A percentile compares a stretch with the other conserved stretches of the same genome.
phyloP scores from a whole-genome alignment of 2,888 invertebrate species.

The Oxycera nigricornis region DNA sequence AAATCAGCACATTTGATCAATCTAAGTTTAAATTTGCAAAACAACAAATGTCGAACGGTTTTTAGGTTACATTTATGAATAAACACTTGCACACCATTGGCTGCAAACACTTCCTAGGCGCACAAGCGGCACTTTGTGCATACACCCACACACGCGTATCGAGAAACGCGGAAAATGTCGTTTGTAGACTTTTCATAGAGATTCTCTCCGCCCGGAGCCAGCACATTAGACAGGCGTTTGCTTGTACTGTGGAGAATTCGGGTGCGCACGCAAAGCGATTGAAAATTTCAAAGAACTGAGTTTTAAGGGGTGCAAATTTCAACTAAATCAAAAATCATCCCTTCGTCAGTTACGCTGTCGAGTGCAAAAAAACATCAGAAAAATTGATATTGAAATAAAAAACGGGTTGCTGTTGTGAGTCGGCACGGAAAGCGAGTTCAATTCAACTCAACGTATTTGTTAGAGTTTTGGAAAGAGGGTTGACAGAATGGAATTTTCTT shows the following conservation, averaged over 20 bases:
- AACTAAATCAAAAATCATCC: conserved; percentile 49
- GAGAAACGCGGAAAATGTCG: conserved; percentile 26
- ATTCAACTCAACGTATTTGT: neutral
- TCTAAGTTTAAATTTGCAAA: too few relatives aligned
- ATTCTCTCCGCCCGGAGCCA: conserved; percentile 37
- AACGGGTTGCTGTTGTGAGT: conserved; percentile 44
- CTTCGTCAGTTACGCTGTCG: conserved; percentile 42
- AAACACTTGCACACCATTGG: conserved; percentile 43
- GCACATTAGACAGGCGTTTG: neutral
- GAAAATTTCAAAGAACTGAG: conserved; percentile 45
- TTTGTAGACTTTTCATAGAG: conserved; percentile 33
- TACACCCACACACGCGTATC: conserved; percentile 31
- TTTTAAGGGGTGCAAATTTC: conserved; percentile 49
- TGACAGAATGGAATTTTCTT: conserved; percentile 23
- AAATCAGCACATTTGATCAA: too few relatives aligned
- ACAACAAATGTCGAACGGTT: conserved; percentile 39
- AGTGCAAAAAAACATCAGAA: conserved; percentile 12
- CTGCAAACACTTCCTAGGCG: conserved; percentile 42
- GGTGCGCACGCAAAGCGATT: conserved; percentile 45
- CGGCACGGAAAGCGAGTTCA: neutral
- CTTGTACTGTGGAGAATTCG: conserved; percentile 27
- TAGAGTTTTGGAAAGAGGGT: conserved; percentile 1
- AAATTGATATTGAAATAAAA: conserved; percentile 26
- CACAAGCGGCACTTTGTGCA: conserved; percentile 40
- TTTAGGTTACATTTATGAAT: conserved; percentile 44